Evolutionary conservation across 1,140 invertebrate species (phyloP), one percentile per base, ranked within the genome.

Genomic region (Bombus haemorrhoidalis): DNA sequence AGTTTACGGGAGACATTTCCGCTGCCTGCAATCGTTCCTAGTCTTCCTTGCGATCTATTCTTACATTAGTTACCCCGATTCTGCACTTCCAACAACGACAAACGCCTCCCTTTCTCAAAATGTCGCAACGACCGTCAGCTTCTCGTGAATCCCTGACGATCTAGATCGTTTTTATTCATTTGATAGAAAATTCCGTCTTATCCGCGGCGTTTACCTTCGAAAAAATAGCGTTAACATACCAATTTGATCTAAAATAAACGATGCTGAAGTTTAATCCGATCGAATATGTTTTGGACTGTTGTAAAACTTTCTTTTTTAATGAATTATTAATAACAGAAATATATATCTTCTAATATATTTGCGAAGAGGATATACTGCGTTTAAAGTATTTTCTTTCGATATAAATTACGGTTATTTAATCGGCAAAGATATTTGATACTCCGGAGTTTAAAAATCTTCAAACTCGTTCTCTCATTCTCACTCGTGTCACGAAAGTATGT

Each of bases 1-100:
- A 93, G 92, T 93, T 93, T 94, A 94, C 91, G 91, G 93, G 91
- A 91, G 88, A 94, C 92, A 92, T 94, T 94, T 94, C 93, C 93
- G 92, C 91, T 92, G 85, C 86, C 88, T 87, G 84, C 86, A 89
- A 91, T 89, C 92, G 91, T 91, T 90, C 89, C 87, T 72, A 84
- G 80, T 83, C 87, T 93, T 90, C 90, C 89, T 90, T 34, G 85
- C 86, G 64, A 86, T 83, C 82, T 86, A 85, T 80, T 87, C 90
- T 91, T 91, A 90, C 89, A 87, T 93, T 89, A 91, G 91, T 92
- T 92, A 93, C 1, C 85, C 87, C 6, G 88, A 86, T 86, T 82
- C 89, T 12, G 5, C 86, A 75, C 69, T 90, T 86, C 64, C 34
- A 81, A 41, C 32, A n/a, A 22, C 72, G 74, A 77, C 78, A 76